These are phyloP conservation scores for Camelus bactrianus DNA, from an alignment of 2,113 vertebrate species.

Conservation along the genomic window DNA sequence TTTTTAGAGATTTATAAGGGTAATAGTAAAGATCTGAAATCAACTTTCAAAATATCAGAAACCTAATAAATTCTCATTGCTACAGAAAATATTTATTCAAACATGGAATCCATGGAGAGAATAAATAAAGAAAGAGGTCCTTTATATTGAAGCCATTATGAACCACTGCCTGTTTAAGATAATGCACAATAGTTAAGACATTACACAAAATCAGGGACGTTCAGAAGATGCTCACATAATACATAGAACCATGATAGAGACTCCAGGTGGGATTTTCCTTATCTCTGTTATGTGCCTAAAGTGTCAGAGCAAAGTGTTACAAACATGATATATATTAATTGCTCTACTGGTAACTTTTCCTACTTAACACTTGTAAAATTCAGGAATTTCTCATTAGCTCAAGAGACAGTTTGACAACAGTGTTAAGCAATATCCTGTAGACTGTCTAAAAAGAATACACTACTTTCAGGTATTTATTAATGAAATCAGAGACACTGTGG, in stretches of 20 bases:
- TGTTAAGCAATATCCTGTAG: not conserved
- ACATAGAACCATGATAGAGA: not conserved
- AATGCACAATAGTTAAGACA: not conserved
- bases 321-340: not conserved
- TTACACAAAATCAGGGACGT: not conserved
- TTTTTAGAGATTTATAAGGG: constrained; percentile 4
- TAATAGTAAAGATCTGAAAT: not conserved
- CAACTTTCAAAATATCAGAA: constrained; percentile 49
- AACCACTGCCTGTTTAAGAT: not conserved
- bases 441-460: not conserved
- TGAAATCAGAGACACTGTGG: not conserved
- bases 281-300: not conserved
- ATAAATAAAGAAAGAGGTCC: not conserved
- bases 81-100: constrained; percentile 26
- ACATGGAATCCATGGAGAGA: not conserved
- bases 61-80: constrained; percentile 25
- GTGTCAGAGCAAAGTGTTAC: constrained; percentile 10
- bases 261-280: not conserved
- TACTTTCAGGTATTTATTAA: constrained; percentile 38
- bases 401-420: not conserved
- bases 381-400: constrained; percentile 38
- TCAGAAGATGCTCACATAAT: not conserved
- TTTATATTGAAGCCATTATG: not conserved
- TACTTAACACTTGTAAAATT: not conserved
- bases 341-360: constrained; percentile 29